These are phyloP conservation scores for Ennomos erosarius DNA, from an alignment of 2,888 invertebrate species.

Conservation along the genomic window DNA sequence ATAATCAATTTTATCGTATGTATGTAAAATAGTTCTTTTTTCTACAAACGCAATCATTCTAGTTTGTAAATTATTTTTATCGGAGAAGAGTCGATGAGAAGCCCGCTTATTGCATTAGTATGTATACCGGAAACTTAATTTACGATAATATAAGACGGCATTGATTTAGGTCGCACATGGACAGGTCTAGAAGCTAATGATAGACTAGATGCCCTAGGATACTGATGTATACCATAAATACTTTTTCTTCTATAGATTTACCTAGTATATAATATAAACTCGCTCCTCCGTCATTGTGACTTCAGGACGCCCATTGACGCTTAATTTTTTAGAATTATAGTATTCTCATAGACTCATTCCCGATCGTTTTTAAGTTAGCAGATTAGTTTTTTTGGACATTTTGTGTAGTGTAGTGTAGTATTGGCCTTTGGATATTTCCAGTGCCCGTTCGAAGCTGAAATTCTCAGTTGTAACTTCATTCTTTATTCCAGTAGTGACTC, in stretches of 20 bases:
- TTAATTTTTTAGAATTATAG: constrained; percentile 41
- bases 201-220: constrained; percentile 14
- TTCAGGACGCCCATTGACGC: constrained; percentile 21
- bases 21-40: constrained; percentile 75
- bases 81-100: constrained; percentile 63
- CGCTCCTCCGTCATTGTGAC: neutral
- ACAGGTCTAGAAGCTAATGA: constrained; percentile 6
- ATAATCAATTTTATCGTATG: constrained; percentile 55
- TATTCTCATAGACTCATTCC: constrained; percentile 62
- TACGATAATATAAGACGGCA: constrained; percentile 12
- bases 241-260: constrained; percentile 12
- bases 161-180: constrained; percentile 13
- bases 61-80: constrained; percentile 75
- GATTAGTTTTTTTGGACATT: constrained; percentile 68
- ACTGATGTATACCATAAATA: constrained; percentile 11
- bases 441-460: constrained; percentile 52
- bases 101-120: constrained; percentile 24
- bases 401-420: constrained; percentile 66
- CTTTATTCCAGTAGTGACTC: constrained; percentile 29
- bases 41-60: constrained; percentile 77
- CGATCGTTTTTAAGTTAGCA: constrained; percentile 64
- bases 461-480: constrained; percentile 56
- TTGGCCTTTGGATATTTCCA: constrained; percentile 48
- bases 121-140: constrained; percentile 20
- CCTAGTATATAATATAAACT: constrained; percentile 5